These are phyloP conservation scores for Drosophila repleta DNA, from an alignment of 1,140 invertebrate species.

Conservation along the genomic window DNA sequence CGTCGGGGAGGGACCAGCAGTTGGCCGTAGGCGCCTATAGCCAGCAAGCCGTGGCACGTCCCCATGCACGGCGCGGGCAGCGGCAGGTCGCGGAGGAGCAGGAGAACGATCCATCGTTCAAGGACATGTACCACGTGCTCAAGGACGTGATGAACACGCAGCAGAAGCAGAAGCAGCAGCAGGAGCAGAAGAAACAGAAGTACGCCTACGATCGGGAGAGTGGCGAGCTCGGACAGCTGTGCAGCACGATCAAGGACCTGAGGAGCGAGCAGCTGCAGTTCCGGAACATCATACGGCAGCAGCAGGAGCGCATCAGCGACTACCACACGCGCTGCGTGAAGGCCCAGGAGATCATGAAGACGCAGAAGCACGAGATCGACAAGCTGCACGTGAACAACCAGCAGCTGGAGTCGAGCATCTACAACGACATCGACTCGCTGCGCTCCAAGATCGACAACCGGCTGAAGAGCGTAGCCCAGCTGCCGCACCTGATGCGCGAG, in stretches of 20 bases:
- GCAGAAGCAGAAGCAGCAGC: neutral
- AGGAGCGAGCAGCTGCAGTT: conserved; percentile 68
- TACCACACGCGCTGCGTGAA: conserved; percentile 73
- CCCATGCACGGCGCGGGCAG: conserved; percentile 8
- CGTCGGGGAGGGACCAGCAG: conserved; percentile 7
- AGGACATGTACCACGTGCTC: conserved; percentile 63
- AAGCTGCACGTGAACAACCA: conserved; percentile 74
- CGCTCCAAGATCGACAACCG: conserved; percentile 71
- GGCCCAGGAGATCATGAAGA: conserved; percentile 78
- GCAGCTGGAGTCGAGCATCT: conserved; percentile 71
- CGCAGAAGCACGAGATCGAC: conserved; percentile 75
- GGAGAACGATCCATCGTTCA: conserved; percentile 41
- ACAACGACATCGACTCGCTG: conserved; percentile 56
- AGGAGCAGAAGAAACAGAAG: conserved; percentile 13
- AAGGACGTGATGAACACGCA: conserved; percentile 68
- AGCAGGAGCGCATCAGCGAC: conserved; percentile 67
- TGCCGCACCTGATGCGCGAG: conserved; percentile 68
- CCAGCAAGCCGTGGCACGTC: conserved; percentile 28
- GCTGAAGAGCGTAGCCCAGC: conserved; percentile 61
- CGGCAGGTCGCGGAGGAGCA: neutral
- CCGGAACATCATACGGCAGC: conserved; percentile 59
- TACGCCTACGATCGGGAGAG: conserved; percentile 26
- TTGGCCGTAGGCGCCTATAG: neutral
- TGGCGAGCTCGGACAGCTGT: conserved; percentile 45
- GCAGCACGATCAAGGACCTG: conserved; percentile 62